A percentile compares a stretch with the other conserved stretches of the same genome.
These are phyloP conservation scores for Hirudinaria manillensis DNA, from an alignment of 2,888 invertebrate species.

Conservation along the genomic window DNA sequence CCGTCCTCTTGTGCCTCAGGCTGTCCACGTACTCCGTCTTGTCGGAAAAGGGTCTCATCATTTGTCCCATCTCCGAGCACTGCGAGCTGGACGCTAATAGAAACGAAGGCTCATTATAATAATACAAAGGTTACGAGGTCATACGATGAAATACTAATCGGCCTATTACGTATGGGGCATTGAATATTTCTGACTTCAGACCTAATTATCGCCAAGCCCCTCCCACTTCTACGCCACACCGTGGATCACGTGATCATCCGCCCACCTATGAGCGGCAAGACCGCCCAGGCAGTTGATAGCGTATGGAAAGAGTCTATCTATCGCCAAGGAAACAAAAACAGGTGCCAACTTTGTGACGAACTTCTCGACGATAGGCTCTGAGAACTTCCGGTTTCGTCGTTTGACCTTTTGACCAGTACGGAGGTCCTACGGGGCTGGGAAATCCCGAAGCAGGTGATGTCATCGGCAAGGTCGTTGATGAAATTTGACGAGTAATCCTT, in stretches of 20 bases:
- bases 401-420: neutral
- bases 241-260: too few species aligned
- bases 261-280: too few species aligned
- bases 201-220: too few species aligned
- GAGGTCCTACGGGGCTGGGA: neutral
- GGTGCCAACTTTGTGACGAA: conserved; percentile 2
- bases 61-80: neutral
- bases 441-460: neutral
- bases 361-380: conserved; percentile 5
- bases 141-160: too few species aligned
- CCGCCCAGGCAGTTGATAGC: too few species aligned
- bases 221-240: too few species aligned
- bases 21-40: conserved; percentile 50
- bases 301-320: too few species aligned
- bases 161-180: too few species aligned
- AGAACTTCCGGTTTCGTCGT: neutral
- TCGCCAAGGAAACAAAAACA: too few species aligned
- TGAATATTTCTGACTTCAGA: too few species aligned
- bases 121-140: too few species aligned
- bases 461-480: neutral
- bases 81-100: conserved; percentile 19
- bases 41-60: conserved; percentile 41
- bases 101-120: too few species aligned
- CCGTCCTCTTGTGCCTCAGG: conserved; percentile 65
- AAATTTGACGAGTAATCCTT: neutral